phyloP scores from a whole-genome alignment of 2,888 invertebrate species.

The Bruchidius siliquastri region DNA sequence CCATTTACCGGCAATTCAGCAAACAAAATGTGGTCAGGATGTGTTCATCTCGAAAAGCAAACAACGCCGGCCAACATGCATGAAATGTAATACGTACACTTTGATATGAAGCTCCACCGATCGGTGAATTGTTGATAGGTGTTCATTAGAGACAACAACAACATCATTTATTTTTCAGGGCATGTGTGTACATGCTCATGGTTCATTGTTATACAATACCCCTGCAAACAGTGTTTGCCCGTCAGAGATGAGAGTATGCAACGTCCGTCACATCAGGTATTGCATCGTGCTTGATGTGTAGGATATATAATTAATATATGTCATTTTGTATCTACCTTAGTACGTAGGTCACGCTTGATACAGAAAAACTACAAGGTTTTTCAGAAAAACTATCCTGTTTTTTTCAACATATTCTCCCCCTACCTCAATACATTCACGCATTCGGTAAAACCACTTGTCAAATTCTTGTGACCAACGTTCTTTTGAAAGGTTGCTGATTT shows the following conservation, averaged over 20 bases:
- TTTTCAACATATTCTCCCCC: too few relatives aligned
- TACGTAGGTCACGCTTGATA: too few relatives aligned
- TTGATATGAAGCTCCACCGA: background rate
- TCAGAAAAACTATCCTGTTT: too few relatives aligned
- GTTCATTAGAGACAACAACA: background rate
- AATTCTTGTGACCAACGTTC: too few relatives aligned
- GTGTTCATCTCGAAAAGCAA: background rate
- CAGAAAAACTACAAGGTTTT: too few relatives aligned
- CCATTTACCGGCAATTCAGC: too few relatives aligned
- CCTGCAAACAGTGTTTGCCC: background rate
- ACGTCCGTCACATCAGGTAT: background rate
- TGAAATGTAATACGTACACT: background rate
- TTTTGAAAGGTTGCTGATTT: too few relatives aligned
- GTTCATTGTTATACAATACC: background rate
- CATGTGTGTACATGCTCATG: background rate
- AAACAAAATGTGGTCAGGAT: background rate
- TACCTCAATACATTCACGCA: too few relatives aligned
- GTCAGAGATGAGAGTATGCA: background rate
- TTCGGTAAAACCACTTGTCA: too few relatives aligned
- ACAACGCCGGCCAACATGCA: background rate
- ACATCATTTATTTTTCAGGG: background rate
- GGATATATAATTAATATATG: too few relatives aligned
- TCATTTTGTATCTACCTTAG: too few relatives aligned
- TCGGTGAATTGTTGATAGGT: background rate
- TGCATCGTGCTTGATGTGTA: too few relatives aligned